Conservation (phyloP, 2,113 vertebrate species). For the Phalacrocorax aristotelis region DNA sequence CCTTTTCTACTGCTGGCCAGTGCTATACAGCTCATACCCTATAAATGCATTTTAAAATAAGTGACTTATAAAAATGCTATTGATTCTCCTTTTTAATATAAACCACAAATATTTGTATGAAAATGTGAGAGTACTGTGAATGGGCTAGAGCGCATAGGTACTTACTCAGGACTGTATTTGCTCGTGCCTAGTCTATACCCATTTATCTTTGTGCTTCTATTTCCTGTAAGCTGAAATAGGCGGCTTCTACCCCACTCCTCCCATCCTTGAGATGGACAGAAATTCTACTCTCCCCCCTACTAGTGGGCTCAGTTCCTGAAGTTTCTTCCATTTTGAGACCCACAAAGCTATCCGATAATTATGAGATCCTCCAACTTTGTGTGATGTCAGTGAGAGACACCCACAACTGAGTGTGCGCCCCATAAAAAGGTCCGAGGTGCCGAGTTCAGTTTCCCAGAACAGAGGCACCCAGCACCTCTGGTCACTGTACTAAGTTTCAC, state of each 20-base stretch:
- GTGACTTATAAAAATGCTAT: background rate
- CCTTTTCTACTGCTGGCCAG: background rate
- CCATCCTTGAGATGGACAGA: background rate
- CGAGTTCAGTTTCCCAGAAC: background rate
- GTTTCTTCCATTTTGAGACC: background rate
- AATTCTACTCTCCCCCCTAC: background rate
- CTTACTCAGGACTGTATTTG: background rate
- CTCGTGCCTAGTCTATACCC: background rate
- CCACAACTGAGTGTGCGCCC: background rate
- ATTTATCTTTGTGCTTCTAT: background rate
- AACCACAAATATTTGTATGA: background rate
- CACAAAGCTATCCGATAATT: background rate
- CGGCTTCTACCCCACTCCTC: background rate
- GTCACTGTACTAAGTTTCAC: background rate
- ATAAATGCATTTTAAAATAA: background rate
- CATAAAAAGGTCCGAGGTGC: background rate
- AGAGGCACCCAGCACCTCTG: background rate
- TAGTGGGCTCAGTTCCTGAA: background rate
- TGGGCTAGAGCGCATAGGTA: background rate
- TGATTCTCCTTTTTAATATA: background rate
- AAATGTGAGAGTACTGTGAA: background rate
- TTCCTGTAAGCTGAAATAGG: background rate
- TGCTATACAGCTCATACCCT: background rate
- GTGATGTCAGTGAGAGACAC: background rate
- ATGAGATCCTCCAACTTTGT: background rate